Evolutionary conservation across 2,888 invertebrate genomes (phyloP), one percentile per base, ranked within the genome.

Genomic region (Dynastes grantii): DNA sequence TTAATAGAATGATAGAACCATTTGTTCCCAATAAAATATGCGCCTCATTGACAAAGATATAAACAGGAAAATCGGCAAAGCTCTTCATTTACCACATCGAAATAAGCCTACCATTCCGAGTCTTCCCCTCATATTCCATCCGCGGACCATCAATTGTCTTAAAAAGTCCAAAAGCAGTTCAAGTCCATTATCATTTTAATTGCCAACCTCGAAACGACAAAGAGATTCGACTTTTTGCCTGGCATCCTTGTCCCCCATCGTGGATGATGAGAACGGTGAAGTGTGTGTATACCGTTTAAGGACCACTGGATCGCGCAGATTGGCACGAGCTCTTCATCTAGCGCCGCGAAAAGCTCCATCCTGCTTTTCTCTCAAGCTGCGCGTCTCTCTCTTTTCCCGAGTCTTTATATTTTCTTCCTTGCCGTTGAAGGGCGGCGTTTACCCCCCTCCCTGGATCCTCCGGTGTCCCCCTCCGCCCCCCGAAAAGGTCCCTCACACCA

Each of bases 321-420:
- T 83, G 85, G 84, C 84, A 85, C 73, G 73, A 85, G 85, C 85
- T 86, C 85, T 85, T 86, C 86, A 86, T 86, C 84, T 85, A 83
- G 82, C 83, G 80, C 81, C 82, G 81, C 80, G 77, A 78, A 71
- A 64, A 78, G 80, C 80, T 78, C 80, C 79, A 70, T 81, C 81
- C 81, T 90, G 92, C 92, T 92, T 92, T 82, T 90, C 90, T 90
- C 67, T 67, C 49, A 8, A 45, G 9, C 11, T 37, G 4, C 6
- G 2, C 27, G 55, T 67, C 67, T 67, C 67, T 67, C 67, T 67
- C 45, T 67, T 49, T 67, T 90, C 86, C 92, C 91, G 40, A 58
- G 92, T 92, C 92, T 92, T 92, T 92, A 92, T 92, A 92, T 92
- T 92, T 92, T 92, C 92, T 92, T 92, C 92, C 91, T 89, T 73